phyloP scores from a whole-genome alignment of 1,140 invertebrate genomes.

The Caerostris extrusa region DNA sequence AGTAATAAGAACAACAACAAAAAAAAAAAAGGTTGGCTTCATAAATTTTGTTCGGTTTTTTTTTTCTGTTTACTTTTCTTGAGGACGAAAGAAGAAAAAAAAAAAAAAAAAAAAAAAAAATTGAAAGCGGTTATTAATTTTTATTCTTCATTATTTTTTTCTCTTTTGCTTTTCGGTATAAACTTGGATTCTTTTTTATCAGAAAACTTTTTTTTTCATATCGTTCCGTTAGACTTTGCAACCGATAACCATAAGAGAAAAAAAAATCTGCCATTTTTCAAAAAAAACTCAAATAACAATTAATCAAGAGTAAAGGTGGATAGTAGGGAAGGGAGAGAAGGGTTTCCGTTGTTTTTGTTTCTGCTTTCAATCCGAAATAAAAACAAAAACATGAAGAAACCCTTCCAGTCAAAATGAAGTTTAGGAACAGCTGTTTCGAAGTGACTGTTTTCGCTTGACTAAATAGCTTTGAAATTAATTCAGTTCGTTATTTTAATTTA shows the following conservation, averaged over 20 bases:
- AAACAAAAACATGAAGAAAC: neutral
- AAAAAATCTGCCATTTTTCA: neutral
- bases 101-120: neutral
- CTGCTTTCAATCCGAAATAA: neutral
- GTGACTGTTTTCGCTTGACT: neutral
- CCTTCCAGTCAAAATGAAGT: neutral
- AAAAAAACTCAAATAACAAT: neutral
- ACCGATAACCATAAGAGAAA: neutral
- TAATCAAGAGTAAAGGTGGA: neutral
- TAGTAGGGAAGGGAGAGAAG: neutral
- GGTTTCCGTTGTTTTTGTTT: neutral
- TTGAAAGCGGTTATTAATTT: neutral
- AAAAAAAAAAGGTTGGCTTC: neutral
- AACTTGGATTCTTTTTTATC: neutral
- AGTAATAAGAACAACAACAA: neutral
- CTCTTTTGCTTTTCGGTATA: neutral
- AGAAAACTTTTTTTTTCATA: neutral
- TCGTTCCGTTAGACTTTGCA: neutral
- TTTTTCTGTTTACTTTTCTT: neutral
- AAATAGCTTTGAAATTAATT: neutral
- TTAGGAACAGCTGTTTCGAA: neutral
- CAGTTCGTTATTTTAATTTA: neutral
- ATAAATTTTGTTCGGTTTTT: constrained; percentile 4
- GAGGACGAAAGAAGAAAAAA: neutral
- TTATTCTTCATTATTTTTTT: neutral